Evolutionary conservation across 2,797 vertebrate species (phyloP).

Genomic region (Erethizon dorsatum): DNA sequence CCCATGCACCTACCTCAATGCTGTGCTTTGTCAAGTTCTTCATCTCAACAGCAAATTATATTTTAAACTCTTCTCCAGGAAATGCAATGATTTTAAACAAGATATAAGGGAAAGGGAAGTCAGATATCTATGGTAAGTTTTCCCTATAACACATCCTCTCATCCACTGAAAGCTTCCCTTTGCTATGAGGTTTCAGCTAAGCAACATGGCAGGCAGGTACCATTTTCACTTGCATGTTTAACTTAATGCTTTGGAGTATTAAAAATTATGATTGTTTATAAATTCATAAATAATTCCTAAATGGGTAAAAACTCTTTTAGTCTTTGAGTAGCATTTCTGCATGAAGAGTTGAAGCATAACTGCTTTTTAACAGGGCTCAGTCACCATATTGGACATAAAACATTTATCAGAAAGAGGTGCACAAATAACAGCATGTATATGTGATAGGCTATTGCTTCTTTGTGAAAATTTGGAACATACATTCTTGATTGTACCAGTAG

Average conservation of each 20-base stretch:
- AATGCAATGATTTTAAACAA: constrained; percentile 35
- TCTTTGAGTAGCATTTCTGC: constrained; percentile 56
- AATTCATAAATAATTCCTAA: constrained; percentile 74
- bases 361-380: constrained; percentile 38
- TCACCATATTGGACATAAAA: constrained; percentile 59
- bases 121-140: constrained; percentile 11
- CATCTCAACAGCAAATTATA: constrained; percentile 27
- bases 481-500: constrained; percentile 67
- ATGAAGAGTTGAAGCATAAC: constrained; percentile 39
- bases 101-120: constrained; percentile 47
- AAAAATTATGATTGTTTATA: constrained; percentile 53
- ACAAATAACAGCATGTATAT: constrained; percentile 1
- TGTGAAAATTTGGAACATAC: constrained; percentile 63
- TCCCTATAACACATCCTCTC: background rate
- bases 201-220: background rate
- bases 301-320: constrained; percentile 41
- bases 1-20: background rate
- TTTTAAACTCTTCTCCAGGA: constrained; percentile 59
- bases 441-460: constrained; percentile 30
- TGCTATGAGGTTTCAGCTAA: constrained; percentile 50
- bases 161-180: constrained; percentile 52
- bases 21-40: constrained; percentile 24
- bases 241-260: constrained; percentile 60
- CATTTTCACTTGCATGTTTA: constrained; percentile 54
- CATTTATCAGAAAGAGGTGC: constrained; percentile 51